Base-by-base conservation (phyloP, 2,113 vertebrate genomes). In the Dromas ardeola region DNA sequence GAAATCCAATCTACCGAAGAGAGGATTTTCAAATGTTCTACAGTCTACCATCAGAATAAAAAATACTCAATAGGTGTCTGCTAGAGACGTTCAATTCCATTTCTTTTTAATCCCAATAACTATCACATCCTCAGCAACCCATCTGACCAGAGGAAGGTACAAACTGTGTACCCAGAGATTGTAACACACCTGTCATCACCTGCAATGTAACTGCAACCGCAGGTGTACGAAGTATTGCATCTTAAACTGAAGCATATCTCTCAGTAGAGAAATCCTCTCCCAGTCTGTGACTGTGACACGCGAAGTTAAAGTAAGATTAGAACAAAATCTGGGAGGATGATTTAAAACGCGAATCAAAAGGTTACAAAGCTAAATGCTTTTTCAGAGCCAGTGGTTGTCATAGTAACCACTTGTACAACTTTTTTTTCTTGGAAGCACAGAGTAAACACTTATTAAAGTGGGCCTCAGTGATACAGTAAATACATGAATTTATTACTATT, bases 401-500 rank as follows among this genome's bases (percentile, higher is more conserved):
- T 67, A 71, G 82, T 45, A 95, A 97, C 86, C 85, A 42, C 53
- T 80, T 87, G 73, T 77, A 91, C 32, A 92, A 50, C 62, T 50
- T 77, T 86, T 95, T 95, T 96, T 96, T 82, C 77, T 93, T 96
- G 66, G 93, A 97, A 98, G 93, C n/a, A 90, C 19, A 87, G 50
- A 94, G 81, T 95, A 95, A 90, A 95, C 49, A 88, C 47, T 95
- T 94, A 78, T 86, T 94, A 95, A 96, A 96, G 42, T 71, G 76
- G 69, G 38, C 86, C 86, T 98, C 89, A 76, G 55, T 86, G 90
- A 97, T 90, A 95, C 56, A 91, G 79, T 80, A 97, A 97, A 96
- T 96, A 95, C 16, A 81, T 91, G 10, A 88, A 97, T 97, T 94
- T 95, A 94, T 97, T 97, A 94, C 59, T 61, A 79, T 94, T 96